A percentile compares a stretch with the other conserved stretches of the same genome.
Evolutionary conservation across 1,140 invertebrate genomes (phyloP).

Genomic region (Drosophila kanapiae): DNA sequence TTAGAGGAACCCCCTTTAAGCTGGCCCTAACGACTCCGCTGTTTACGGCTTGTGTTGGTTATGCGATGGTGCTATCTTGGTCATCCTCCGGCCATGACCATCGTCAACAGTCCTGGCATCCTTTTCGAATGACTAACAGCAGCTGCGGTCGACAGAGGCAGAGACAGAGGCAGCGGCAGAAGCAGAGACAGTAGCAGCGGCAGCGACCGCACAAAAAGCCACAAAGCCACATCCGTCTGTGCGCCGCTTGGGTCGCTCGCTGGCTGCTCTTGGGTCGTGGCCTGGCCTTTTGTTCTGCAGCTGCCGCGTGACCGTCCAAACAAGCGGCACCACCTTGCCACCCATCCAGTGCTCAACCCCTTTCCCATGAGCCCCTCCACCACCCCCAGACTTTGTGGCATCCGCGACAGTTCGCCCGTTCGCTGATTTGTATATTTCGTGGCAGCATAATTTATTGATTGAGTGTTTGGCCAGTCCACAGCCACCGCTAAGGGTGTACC

Average conservation of each 20-base stretch:
- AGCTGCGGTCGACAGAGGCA: conserved; percentile 49
- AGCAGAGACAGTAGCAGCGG: conserved; percentile 6
- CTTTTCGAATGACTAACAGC: conserved; percentile 76
- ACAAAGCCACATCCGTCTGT: conserved; percentile 82
- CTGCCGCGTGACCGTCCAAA: conserved; percentile 76
- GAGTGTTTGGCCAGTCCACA: conserved; percentile 73
- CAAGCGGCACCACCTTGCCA: conserved; percentile 54
- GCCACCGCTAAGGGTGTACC: conserved; percentile 15
- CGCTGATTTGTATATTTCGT: conserved; percentile 81
- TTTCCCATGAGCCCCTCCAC: neutral
- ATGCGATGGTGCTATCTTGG: conserved; percentile 48
- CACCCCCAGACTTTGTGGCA: conserved; percentile 11
- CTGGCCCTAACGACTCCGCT: neutral
- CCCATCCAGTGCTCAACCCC: neutral
- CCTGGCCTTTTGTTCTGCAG: conserved; percentile 72
- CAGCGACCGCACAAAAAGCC: conserved; percentile 63
- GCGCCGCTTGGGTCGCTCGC: conserved; percentile 45
- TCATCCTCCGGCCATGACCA: conserved; percentile 51
- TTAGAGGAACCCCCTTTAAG: conserved; percentile 2
- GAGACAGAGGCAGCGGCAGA: conserved; percentile 10
- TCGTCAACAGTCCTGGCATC: conserved; percentile 50
- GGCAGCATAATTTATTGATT: conserved; percentile 83
- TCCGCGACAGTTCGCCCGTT: conserved; percentile 44
- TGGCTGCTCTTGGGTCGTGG: conserved; percentile 33
- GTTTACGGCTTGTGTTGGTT: conserved; percentile 17